Evolutionary conservation across 2,888 invertebrate genomes (phyloP).

Genomic region (Athetis lepigone): DNA sequence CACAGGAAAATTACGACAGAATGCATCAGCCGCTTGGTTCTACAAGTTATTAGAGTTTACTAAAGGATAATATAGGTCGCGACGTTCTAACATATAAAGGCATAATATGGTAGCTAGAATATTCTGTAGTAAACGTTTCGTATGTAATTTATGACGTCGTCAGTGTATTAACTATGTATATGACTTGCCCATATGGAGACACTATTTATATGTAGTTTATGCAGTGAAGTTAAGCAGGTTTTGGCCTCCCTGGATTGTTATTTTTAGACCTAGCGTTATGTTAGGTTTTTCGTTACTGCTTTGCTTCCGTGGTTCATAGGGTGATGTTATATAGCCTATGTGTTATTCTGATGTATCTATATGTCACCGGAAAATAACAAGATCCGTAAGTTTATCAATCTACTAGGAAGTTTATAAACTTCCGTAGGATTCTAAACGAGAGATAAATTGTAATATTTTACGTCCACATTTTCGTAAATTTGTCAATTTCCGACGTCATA

Average conservation of each 20-base stretch:
- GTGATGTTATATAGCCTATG: too few relatives aligned
- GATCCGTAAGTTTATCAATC: too few relatives aligned
- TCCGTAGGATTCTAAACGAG: too few relatives aligned
- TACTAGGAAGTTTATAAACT: too few relatives aligned
- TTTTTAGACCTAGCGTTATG: too few relatives aligned
- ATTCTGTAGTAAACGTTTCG: conserved; percentile 28
- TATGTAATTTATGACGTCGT: conserved; percentile 45
- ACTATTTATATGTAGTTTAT: conserved; percentile 36
- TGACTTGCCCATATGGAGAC: conserved; percentile 26
- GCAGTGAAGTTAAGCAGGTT: conserved; percentile 3
- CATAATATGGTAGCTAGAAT: conserved; percentile 31
- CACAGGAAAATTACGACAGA: conserved; percentile 34
- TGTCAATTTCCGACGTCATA: too few relatives aligned
- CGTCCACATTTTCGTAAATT: too few relatives aligned
- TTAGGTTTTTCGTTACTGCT: too few relatives aligned
- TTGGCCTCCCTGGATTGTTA: neutral
- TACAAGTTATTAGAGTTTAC: conserved; percentile 42
- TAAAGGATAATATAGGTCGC: conserved; percentile 49
- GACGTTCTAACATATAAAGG: conserved; percentile 27
- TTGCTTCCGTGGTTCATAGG: too few relatives aligned
- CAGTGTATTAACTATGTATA: conserved; percentile 48
- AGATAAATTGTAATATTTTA: too few relatives aligned
- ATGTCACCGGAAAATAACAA: too few relatives aligned
- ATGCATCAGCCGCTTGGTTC: conserved; percentile 30
- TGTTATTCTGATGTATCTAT: too few relatives aligned